Base-by-base conservation (phyloP, 2,797 vertebrate species). In the Sebastiscus tertius region DNA sequence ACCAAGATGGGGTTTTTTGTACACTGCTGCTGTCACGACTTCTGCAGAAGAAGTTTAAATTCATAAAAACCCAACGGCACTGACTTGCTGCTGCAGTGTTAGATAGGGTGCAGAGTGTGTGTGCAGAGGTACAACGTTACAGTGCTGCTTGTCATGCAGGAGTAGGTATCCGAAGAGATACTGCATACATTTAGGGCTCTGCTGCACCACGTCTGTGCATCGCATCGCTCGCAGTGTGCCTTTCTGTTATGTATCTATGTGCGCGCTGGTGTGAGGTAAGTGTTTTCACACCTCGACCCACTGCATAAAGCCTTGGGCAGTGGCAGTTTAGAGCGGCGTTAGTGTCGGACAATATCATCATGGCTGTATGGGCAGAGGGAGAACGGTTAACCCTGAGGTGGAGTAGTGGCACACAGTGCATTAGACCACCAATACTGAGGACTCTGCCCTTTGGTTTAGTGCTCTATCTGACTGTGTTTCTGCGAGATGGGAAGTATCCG, bases 211-310 rank as follows among this genome's bases (percentile, higher is more conserved):
- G 65, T 76, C 62, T 78, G 61, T 64, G 73, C 72, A 81, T 42
- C 16, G 36, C 66, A 69, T 39, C 12, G 14, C 59, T 46, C 12
- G 31, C 61, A 58, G 12, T 54, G 34, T 34, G 24, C 55, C 20
- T 62, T 2, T 67, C 3, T 67, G 12, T n/a, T 67, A 59, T 49
- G 64, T 27, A 10, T 5, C 54, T 73, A 39, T 33, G 70, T 39
- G 56, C 1, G 18, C 34, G 34, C 9, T 54, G 18, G n/a, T 34
- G 66, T 24, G 79, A 77, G 75, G 49, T 26, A 74, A 65, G 72
- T 68, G 74, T 75, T 84, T 90, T 82, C 85, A 87, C 89, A 87
- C 85, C 70, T 88, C 66, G 18, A 36, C 83, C 66, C 31, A 24
- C 71, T 71, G 72, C 22, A 18, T 6, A 26, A n/a, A 64, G 77